These are phyloP conservation scores for Galaxea fascicularis DNA, from an alignment of 92 coral and sea anemone genomes.

Conservation along the genomic window DNA sequence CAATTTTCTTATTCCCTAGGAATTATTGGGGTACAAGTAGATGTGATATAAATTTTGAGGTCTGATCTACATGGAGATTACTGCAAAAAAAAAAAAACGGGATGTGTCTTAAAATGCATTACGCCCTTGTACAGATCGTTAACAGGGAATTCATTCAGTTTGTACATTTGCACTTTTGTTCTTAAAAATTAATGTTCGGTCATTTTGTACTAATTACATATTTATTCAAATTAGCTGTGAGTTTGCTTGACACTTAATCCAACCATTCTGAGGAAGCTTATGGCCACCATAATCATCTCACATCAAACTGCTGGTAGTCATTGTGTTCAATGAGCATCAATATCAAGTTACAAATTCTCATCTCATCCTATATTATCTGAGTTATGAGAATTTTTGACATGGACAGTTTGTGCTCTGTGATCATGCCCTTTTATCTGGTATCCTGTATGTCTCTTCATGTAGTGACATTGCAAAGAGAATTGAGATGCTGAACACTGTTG, in stretches of 20 bases:
- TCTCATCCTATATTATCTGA: no score
- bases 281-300: background rate
- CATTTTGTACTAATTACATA: slow-evolving; percentile 10
- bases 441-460: no score
- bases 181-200: background rate
- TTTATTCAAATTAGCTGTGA: background rate
- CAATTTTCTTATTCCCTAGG: background rate
- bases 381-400: no score
- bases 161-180: slow-evolving; percentile 28
- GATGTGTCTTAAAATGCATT: slow-evolving; percentile 17
- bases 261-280: background rate
- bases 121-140: slow-evolving; percentile 10
- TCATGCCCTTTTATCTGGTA: no score
- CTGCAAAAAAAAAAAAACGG: background rate
- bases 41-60: background rate
- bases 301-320: background rate
- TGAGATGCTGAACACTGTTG: no score
- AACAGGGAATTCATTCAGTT: slow-evolving; percentile 11
- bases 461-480: no score
- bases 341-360: no score
- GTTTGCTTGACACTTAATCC: background rate
- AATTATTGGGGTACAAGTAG: background rate
- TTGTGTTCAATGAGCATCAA: background rate
- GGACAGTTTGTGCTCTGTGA: no score
- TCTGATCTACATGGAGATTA: background rate